A percentile compares a stretch with the other conserved stretches of the same genome.
Evolutionary conservation across 2,113 vertebrate genomes (phyloP).

Genomic region (Sphyrna mokarran): DNA sequence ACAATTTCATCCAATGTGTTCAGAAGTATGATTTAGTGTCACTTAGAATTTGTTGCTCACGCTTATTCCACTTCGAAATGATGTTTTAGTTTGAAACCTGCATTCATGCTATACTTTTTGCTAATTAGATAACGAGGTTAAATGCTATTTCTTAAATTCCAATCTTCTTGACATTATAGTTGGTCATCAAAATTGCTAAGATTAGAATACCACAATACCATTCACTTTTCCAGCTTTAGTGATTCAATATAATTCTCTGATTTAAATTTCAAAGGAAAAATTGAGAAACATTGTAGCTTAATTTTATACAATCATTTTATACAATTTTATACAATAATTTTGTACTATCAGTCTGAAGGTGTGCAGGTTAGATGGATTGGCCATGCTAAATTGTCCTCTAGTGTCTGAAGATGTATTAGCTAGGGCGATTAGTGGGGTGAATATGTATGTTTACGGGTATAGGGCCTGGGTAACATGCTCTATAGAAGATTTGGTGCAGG

Average conservation of each 20-base stretch:
- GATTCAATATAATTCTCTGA: not conserved
- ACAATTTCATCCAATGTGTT: not conserved
- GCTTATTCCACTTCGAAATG: not conserved
- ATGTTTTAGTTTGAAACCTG: not conserved
- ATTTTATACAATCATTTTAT: not conserved
- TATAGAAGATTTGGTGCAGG: no score
- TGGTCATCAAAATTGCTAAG: not conserved
- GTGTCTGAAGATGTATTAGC: no score
- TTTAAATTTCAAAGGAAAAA: not conserved
- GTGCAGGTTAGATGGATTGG: no score
- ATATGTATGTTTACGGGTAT: no score
- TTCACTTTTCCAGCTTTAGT: not conserved
- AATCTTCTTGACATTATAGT: not conserved
- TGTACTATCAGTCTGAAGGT: no score
- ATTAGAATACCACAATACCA: not conserved
- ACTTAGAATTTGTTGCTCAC: not conserved
- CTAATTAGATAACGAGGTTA: not conserved
- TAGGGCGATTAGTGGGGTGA: no score
- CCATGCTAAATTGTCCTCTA: no score
- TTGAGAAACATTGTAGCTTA: not conserved
- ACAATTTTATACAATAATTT: no score
- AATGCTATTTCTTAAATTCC: not conserved
- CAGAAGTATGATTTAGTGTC: not conserved
- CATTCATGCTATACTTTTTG: not conserved
- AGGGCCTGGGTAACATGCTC: no score